Base-by-base conservation (phyloP, 2,888 invertebrate genomes). In the Spatulosminthurus flaviceps region DNA sequence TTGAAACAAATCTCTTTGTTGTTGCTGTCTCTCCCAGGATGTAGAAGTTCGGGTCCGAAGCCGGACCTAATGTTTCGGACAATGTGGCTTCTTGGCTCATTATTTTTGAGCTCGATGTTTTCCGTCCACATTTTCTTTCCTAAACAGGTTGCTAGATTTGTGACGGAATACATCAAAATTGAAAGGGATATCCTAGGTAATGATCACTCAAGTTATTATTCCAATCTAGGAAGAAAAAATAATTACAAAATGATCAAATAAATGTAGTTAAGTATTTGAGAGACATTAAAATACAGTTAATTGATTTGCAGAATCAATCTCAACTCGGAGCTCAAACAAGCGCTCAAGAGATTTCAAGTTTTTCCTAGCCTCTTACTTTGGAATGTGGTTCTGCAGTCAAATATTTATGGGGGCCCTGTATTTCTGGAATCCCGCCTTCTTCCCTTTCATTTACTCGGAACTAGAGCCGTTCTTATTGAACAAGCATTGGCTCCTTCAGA, bases 361-460 rank as follows among this genome's bases (percentile, higher is more conserved):
- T 4, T n/a, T 29, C 19, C 16, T 69, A 16, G 5, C n/a, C 22
- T 24, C 21, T 42, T 72, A 72, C 42, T 22, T 72, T n/a, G 24
- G 34, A 16, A 72, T 72, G 72, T 72, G 72, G 72, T 22, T 72
- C 7, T 41, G 72, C 1, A 22, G 72, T 72, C 72, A 72, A 42
- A n/a, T 72, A 21, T 72, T 72, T 24, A 72, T 72, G 72, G 72
- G 41, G 21, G 72, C 43, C 0, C 22, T 72, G 0, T 72, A 42
- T 43, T 9, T 24, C 16, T 72, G 42, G 72, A 72, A 72, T 42
- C 72, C 72, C 1, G 5, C n/a, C n/a, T 72, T 72, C 22, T 72
- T 41, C 22, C 72, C 72, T 19, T 72, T 72, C 24, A 13, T 72
- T 7, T 42, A 29, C 7, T 72, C 72, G 1, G 7, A 11, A 1